Conservation (phyloP, 1,140 invertebrate species). For the Saccostrea echinata region DNA sequence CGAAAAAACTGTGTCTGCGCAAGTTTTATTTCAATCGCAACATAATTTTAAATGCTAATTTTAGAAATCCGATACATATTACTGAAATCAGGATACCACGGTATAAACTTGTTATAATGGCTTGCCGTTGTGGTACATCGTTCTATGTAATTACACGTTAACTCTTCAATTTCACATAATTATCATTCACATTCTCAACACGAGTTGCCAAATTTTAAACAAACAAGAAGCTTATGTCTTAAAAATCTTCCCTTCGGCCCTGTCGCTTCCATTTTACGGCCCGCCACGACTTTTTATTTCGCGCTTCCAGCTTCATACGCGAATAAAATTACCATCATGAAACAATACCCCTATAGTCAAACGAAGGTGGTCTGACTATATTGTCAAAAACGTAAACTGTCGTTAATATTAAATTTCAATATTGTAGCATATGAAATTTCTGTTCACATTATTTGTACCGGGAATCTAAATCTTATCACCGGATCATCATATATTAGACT, state of each 20-base stretch:
- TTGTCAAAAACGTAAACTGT: conserved; percentile 31
- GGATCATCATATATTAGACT: conserved; percentile 26
- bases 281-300: neutral
- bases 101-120: conserved; percentile 7
- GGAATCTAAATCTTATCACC: conserved; percentile 3
- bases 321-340: conserved; percentile 27
- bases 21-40: conserved; percentile 39
- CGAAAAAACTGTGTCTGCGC: conserved; percentile 22
- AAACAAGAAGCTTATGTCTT: conserved; percentile 29
- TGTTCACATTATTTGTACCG: conserved; percentile 25
- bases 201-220: conserved; percentile 34
- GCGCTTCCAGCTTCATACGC: conserved; percentile 18
- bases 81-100: neutral
- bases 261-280: neutral
- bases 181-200: conserved; percentile 37
- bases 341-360: conserved; percentile 11
- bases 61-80: conserved; percentile 28
- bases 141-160: conserved; percentile 34
- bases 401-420: conserved; percentile 38
- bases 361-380: neutral
- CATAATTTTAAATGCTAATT: conserved; percentile 40
- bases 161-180: conserved; percentile 33
- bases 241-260: neutral
- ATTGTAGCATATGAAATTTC: conserved; percentile 30
- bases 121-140: conserved; percentile 11